Percentiles rank a stretch among this genome's conserved stretches.
These are phyloP conservation scores for Kryptolebias marmoratus DNA, from an alignment of 2,113 vertebrate species.

Conservation along the genomic window DNA sequence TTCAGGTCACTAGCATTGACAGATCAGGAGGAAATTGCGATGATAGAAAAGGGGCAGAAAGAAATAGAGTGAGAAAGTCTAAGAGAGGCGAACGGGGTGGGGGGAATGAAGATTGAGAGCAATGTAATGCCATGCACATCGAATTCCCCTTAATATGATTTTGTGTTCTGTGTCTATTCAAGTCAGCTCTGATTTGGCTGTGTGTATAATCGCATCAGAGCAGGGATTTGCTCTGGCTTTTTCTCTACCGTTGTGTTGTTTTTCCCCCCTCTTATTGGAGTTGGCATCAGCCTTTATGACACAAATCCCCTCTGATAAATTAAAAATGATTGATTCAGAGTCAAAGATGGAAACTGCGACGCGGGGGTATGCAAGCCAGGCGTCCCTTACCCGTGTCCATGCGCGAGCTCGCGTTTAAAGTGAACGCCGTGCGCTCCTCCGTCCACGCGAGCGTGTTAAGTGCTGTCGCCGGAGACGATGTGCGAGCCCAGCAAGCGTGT, in stretches of 20 bases:
- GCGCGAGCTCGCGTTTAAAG: constrained; percentile 27
- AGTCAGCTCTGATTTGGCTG: constrained; percentile 84
- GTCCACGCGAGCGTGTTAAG: constrained; percentile 28
- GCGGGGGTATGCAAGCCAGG: constrained; percentile 34
- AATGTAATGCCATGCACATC: constrained; percentile 84
- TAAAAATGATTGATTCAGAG: constrained; percentile 86
- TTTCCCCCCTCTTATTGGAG: constrained; percentile 74
- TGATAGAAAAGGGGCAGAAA: constrained; percentile 61
- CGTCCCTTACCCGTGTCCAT: constrained; percentile 23
- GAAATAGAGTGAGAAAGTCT: constrained; percentile 63
- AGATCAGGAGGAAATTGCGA: constrained; percentile 38
- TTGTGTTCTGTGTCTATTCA: constrained; percentile 87
- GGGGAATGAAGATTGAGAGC: constrained; percentile 69
- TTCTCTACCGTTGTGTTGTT: constrained; percentile 72
- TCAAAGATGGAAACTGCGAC: constrained; percentile 81
- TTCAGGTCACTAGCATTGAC: constrained; percentile 73
- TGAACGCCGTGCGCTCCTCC: constrained; percentile 31
- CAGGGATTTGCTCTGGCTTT: constrained; percentile 82
- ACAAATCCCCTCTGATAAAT: constrained; percentile 86
- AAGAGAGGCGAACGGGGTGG: constrained; percentile 51
- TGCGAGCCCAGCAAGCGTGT: constrained; percentile 35
- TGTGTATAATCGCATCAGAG: constrained; percentile 86
- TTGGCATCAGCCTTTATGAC: constrained; percentile 82
- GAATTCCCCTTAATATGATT: constrained; percentile 86
- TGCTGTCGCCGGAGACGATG: constrained; percentile 27